phyloP scores from a whole-genome alignment of 2,113 vertebrate species.

The Agapornis roseicollis region DNA sequence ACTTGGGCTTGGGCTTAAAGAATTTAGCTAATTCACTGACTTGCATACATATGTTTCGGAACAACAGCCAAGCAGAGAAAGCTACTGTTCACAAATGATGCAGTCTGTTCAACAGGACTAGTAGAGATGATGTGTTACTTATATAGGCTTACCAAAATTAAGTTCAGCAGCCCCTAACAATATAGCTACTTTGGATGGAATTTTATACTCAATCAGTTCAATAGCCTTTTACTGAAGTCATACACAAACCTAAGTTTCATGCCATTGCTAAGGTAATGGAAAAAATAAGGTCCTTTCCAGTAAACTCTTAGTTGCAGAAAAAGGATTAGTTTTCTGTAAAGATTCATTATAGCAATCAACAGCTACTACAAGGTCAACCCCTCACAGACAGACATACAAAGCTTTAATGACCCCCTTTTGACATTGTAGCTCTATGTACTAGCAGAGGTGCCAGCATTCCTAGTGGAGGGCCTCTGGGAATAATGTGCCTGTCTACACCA shows the following conservation, averaged over 20 bases:
- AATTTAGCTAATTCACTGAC: not conserved
- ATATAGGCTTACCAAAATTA: not conserved
- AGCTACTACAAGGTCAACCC: not conserved
- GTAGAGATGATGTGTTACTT: not conserved
- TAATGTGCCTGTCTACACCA: rapidly evolving
- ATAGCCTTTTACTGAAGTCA: not conserved
- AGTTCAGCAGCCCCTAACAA: not conserved
- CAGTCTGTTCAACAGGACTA: not conserved
- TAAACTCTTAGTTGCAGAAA: not conserved
- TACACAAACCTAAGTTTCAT: not conserved
- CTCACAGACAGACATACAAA: not conserved
- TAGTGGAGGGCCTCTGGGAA: not conserved
- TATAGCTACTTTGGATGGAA: not conserved
- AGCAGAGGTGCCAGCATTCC: not conserved
- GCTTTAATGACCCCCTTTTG: not conserved
- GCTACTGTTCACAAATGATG: rapidly evolving
- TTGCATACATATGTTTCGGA: not conserved
- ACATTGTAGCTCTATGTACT: not conserved
- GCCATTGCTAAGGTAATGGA: not conserved
- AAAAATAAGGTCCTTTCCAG: not conserved
- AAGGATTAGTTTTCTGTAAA: not conserved
- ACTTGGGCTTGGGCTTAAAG: not conserved
- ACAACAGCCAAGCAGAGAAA: not conserved
- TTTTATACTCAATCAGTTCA: not conserved
- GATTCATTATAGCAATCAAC: not conserved